phyloP scores from a whole-genome alignment of 1,140 invertebrate genomes.

The Aporrectodea caliginosa region DNA sequence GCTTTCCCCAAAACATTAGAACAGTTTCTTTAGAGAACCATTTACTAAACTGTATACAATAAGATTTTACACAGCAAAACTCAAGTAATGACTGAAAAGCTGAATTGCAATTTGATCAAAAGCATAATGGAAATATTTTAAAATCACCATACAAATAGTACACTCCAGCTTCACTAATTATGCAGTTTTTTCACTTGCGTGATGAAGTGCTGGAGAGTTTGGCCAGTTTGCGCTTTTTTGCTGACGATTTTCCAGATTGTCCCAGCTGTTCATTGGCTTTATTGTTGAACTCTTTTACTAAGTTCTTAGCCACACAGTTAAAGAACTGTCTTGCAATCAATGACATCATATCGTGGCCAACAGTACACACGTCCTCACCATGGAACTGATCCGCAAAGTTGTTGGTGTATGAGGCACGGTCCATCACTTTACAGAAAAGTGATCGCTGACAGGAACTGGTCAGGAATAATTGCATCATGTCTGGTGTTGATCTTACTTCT shows the following conservation, averaged over 20 bases:
- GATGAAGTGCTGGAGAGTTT: too few species aligned
- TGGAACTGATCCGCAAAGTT: not conserved
- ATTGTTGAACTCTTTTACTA: not conserved
- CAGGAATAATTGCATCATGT: not conserved
- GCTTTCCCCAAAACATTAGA: too few species aligned
- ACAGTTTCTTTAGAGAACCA: too few species aligned
- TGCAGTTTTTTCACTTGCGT: too few species aligned
- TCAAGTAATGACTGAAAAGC: too few species aligned
- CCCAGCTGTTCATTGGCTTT: not conserved
- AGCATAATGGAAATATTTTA: too few species aligned
- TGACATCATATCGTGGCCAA: not conserved
- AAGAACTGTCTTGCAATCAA: not conserved
- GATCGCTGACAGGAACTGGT: not conserved
- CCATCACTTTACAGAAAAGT: not conserved
- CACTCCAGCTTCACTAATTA: too few species aligned
- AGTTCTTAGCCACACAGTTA: not conserved
- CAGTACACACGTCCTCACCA: not conserved
- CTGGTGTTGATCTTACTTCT: not conserved
- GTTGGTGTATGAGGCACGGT: not conserved
- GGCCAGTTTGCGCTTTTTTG: not conserved
- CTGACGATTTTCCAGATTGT: not conserved
- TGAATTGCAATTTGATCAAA: too few species aligned
- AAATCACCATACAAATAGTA: too few species aligned
- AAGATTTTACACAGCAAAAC: too few species aligned
- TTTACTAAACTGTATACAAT: too few species aligned